Evolutionary conservation across 2,797 vertebrate genomes (phyloP).

Genomic region (Semotilus atromaculatus): DNA sequence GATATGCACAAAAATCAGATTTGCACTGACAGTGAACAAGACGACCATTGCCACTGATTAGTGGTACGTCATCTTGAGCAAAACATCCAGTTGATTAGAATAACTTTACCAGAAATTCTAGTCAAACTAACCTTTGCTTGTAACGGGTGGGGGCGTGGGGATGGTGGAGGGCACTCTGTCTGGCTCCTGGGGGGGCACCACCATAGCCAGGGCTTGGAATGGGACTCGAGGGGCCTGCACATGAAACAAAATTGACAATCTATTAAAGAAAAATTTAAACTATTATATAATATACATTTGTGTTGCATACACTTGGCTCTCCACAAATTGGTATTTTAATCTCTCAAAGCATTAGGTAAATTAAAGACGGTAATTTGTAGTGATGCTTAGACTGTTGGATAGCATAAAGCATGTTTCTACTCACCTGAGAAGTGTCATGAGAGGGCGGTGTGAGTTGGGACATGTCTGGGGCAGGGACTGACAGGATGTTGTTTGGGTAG

Average conservation of each 20-base stretch:
- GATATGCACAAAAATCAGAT: neutral
- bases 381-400: neutral
- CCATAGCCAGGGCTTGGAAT: constrained; percentile 96
- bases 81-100: neutral
- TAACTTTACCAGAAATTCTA: neutral
- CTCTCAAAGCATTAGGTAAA: neutral
- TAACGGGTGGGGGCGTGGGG: constrained; percentile 83
- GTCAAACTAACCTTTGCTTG: constrained; percentile 90
- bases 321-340: neutral
- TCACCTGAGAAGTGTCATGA: constrained; percentile 98
- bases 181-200: constrained; percentile 98
- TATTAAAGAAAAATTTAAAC: neutral
- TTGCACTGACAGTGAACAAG: neutral
- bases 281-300: neutral
- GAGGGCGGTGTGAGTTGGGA: constrained; percentile 95
- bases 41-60: neutral
- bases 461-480: constrained; percentile 91
- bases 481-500: constrained; percentile 97
- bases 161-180: constrained; percentile 93
- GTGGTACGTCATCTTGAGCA: neutral
- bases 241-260: neutral
- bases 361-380: neutral
- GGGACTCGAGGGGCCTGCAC: constrained; percentile 96
- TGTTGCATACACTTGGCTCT: neutral
- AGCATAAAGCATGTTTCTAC: neutral